Conservation (phyloP, 2,888 invertebrate genomes). For the Sinelater perroti region DNA sequence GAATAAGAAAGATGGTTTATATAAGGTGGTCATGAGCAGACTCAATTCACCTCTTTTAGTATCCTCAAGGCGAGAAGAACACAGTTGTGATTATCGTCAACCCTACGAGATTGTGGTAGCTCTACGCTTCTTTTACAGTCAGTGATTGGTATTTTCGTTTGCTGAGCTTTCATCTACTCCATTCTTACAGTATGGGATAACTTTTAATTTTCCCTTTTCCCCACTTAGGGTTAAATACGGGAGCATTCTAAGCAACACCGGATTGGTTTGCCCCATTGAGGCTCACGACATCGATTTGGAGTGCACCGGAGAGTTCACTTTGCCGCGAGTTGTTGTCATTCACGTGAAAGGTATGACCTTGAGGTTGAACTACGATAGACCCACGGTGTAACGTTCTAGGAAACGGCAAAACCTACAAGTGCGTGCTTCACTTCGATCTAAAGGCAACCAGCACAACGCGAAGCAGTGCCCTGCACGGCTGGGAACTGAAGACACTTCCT, state of each 20-base stretch:
- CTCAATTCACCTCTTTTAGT: too few species aligned
- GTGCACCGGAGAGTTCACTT: conserved; percentile 60
- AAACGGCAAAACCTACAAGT: conserved; percentile 41
- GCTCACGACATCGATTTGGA: conserved; percentile 63
- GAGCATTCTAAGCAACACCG: conserved; percentile 62
- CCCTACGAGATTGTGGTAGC: too few species aligned
- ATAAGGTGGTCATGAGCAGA: too few species aligned
- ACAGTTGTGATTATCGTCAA: too few species aligned
- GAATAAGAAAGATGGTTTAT: too few species aligned
- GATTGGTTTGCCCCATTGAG: conserved; percentile 58
- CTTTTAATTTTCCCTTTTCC: conserved; percentile 38
- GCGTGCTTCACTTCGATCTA: conserved; percentile 48
- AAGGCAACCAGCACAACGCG: conserved; percentile 11
- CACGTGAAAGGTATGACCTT: conserved; percentile 52
- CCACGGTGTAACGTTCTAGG: conserved; percentile 21
- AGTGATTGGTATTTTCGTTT: too few species aligned
- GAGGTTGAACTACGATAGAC: background rate
- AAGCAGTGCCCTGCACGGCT: conserved; percentile 45
- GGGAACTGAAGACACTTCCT: conserved; percentile 43
- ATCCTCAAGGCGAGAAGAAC: too few species aligned
- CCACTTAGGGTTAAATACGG: conserved; percentile 66
- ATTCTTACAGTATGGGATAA: too few species aligned
- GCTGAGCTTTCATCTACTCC: too few species aligned
- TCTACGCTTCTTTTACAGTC: too few species aligned
- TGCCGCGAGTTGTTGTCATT: conserved; percentile 63